Conservation (phyloP, 2,888 invertebrate genomes). For the Drosophila kambysellisi region DNA sequence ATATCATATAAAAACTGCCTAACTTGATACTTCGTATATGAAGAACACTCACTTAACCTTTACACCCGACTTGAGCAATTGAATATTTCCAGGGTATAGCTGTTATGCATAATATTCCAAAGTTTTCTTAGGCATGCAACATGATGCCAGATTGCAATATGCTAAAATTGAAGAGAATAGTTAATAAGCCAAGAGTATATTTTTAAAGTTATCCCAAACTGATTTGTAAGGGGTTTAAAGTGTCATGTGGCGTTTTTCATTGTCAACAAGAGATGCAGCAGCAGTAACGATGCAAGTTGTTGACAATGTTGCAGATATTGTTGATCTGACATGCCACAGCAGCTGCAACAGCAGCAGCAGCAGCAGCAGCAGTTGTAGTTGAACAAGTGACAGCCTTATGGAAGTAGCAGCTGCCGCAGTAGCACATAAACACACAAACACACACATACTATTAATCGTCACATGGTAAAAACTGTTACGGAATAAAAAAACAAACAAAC, state of each 20-base stretch:
- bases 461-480: slow-evolving; percentile 42
- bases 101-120: neutral
- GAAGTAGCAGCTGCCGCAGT: slow-evolving; percentile 38
- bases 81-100: neutral
- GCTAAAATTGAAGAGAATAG: neutral
- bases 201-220: slow-evolving; percentile 11
- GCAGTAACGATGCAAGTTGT: slow-evolving; percentile 29
- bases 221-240: slow-evolving; percentile 31
- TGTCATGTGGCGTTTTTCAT: slow-evolving; percentile 24
- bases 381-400: slow-evolving; percentile 31
- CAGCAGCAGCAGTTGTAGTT: slow-evolving; percentile 25
- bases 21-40: too few species aligned
- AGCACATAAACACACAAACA: slow-evolving; percentile 15
- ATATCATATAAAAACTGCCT: neutral
- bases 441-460: slow-evolving; percentile 37
- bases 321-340: slow-evolving; percentile 45
- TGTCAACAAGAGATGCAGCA: slow-evolving; percentile 11
- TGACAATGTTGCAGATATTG: slow-evolving; percentile 59
- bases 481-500: slow-evolving; percentile 22
- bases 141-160: neutral
- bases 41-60: neutral
- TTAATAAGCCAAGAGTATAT: neutral
- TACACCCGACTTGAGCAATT: neutral
- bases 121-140: neutral
- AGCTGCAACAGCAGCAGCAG: slow-evolving; percentile 20